Conservation (phyloP, 23 tunicate species). For the Ciona savignyi region DNA sequence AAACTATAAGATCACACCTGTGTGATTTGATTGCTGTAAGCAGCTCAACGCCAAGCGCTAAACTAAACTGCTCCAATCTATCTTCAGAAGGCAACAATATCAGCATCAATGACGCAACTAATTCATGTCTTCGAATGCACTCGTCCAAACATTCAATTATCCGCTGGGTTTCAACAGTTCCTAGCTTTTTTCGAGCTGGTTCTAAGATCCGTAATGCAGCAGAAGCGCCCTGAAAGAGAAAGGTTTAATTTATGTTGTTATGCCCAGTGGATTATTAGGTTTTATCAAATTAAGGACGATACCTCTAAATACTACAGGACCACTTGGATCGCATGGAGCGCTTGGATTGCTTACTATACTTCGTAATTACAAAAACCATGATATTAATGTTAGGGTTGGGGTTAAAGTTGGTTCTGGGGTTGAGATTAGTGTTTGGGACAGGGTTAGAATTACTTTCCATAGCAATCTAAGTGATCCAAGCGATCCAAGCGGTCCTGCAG, state of each 20-base stretch:
- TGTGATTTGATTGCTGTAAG: conserved; percentile 43
- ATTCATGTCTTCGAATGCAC: conserved; percentile 61
- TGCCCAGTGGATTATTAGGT: neutral
- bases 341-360: too few relatives aligned
- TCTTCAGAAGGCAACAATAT: conserved; percentile 38
- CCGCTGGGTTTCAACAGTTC: conserved; percentile 83
- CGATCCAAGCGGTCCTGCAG: too few relatives aligned
- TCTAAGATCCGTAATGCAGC: conserved; percentile 78
- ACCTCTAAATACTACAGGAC: too few relatives aligned
- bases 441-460: too few relatives aligned
- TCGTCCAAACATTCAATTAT: conserved; percentile 85
- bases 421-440: too few relatives aligned
- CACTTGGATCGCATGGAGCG: too few relatives aligned
- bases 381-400: too few relatives aligned
- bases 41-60: conserved; percentile 58
- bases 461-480: too few relatives aligned
- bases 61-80: conserved; percentile 46
- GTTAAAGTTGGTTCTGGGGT: too few relatives aligned
- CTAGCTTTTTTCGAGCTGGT: conserved; percentile 83
- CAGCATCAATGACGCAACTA: conserved; percentile 31
- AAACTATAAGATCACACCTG: too few relatives aligned
- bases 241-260: neutral
- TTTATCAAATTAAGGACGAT: too few relatives aligned
- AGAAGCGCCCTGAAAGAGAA: conserved; percentile 31
- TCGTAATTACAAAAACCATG: too few relatives aligned